Percentiles rank a stretch among this genome's conserved stretches.
phyloP scores from a whole-genome alignment of 2,888 invertebrate genomes.

The Cotesia congregata region DNA sequence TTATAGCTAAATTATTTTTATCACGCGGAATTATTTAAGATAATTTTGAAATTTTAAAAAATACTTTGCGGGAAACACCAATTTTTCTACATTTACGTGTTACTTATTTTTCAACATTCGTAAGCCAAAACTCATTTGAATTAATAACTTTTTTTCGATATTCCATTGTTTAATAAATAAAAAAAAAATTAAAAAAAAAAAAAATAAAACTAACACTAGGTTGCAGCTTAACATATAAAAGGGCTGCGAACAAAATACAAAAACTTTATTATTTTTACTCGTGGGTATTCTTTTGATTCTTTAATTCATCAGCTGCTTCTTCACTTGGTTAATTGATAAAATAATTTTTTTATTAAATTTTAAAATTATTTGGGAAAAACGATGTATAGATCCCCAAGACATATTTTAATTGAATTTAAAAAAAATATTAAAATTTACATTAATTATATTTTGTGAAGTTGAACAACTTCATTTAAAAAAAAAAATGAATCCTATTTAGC shows the following conservation, averaged over 20 bases:
- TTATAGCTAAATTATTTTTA: neutral
- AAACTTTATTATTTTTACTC: neutral
- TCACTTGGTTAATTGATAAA: constrained; percentile 17
- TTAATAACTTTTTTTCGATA: neutral
- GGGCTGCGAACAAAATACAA: constrained; percentile 60
- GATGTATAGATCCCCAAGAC: too few species aligned
- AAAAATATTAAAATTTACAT: too few species aligned
- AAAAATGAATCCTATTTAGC: too few species aligned
- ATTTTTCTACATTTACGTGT: neutral
- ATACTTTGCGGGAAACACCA: neutral
- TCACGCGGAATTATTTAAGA: neutral
- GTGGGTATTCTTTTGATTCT: neutral
- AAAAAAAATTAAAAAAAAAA: neutral
- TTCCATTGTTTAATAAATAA: too few species aligned
- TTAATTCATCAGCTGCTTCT: constrained; percentile 56
- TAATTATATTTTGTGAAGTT: too few species aligned
- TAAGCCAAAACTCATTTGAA: neutral
- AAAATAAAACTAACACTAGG: constrained; percentile 57
- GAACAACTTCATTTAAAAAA: too few species aligned
- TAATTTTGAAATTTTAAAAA: neutral
- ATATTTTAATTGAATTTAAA: too few species aligned
- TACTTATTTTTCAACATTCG: neutral
- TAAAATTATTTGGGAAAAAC: too few species aligned
- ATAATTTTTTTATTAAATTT: neutral
- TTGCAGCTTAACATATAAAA: constrained; percentile 69